Evolutionary conservation across 2,888 invertebrate genomes (phyloP), one percentile per base, ranked within the genome.

Genomic region (Spisula solida): DNA sequence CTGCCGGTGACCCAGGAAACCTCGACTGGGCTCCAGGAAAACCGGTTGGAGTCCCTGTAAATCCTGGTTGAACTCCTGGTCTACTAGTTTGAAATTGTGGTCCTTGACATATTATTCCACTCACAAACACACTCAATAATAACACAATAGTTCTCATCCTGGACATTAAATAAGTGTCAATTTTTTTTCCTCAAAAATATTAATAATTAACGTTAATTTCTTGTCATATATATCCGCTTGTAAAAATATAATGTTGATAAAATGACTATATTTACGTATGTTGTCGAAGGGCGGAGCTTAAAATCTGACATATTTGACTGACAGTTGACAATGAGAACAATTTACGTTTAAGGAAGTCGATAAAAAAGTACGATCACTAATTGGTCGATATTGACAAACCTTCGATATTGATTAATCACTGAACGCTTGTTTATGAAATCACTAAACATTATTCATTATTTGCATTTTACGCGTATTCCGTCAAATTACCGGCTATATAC

Each of bases 291-390:
- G 87, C 56, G 87, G 48, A 60, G 78, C 55, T 82, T 41, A 78
- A 55, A 78, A 29, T 82, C 55, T 87, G 87, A 87, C 87, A 75
- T 79, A 18, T 51, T 55, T 70, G 80, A 88, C 66, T 88, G 88
- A 85, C 88, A 85, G 55, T 31, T 34, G 81, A 75, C 66, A 81
- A 85, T 55, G 56, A 41, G 20, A 29, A 55, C 25, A 55, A 56
- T 31, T 55, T 66, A 51, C 31, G 84, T 81, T 81, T 81, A 75
- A 84, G 88, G 88, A 88, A 88, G 88, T 85, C 80, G 47, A 34
- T 18, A 4, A 75, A 12, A 31, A 34, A 18, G 18, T 18, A 1
- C 5, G 75, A 31, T 75, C 34, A 75, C 75, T 75, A 75, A 75
- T 75, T 75, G 31, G 75, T 16, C 75, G 25, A 75, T 75, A 34